Conservation (phyloP, 2,888 invertebrate genomes). For the Cantharis flavilabris region DNA sequence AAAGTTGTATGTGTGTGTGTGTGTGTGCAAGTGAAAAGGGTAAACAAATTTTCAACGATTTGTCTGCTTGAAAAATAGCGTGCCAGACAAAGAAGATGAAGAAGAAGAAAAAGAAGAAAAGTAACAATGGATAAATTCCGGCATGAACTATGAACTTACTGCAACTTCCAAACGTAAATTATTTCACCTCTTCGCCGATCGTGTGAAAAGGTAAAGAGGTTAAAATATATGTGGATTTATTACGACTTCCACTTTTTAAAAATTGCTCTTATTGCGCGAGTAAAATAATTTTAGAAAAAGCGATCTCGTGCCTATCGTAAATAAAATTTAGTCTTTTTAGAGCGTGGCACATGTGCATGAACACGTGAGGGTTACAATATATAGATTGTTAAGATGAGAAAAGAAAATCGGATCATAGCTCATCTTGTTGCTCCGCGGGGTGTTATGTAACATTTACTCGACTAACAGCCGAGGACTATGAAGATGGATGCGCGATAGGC, state of each 20-base stretch:
- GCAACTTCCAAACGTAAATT: constrained; percentile 37
- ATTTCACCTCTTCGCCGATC: constrained; percentile 19
- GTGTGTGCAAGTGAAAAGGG: not conserved
- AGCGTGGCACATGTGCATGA: constrained; percentile 33
- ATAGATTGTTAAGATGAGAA: constrained; percentile 32
- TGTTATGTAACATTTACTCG: constrained; percentile 1
- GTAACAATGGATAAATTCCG: constrained; percentile 42
- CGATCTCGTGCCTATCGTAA: not conserved
- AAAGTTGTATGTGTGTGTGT: not conserved
- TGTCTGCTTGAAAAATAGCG: constrained; percentile 48
- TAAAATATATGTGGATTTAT: constrained; percentile 23
- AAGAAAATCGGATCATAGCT: constrained; percentile 34
- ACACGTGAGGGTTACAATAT: constrained; percentile 37
- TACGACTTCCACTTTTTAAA: not conserved
- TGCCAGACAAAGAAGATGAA: constrained; percentile 38
- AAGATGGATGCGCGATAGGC: not conserved
- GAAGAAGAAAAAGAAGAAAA: constrained; percentile 35
- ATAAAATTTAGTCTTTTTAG: constrained; percentile 17
- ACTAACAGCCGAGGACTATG: not conserved
- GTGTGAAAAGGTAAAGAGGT: constrained; percentile 19
- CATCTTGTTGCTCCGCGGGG: constrained; percentile 32
- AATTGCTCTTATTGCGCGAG: not conserved
- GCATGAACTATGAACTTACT: constrained; percentile 40
- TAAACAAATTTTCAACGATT: constrained; percentile 36
- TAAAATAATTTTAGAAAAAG: not conserved